Percentiles rank a stretch among this genome's conserved stretches.
phyloP scores from a whole-genome alignment of 2,797 vertebrate genomes.

The Esox lucius region DNA sequence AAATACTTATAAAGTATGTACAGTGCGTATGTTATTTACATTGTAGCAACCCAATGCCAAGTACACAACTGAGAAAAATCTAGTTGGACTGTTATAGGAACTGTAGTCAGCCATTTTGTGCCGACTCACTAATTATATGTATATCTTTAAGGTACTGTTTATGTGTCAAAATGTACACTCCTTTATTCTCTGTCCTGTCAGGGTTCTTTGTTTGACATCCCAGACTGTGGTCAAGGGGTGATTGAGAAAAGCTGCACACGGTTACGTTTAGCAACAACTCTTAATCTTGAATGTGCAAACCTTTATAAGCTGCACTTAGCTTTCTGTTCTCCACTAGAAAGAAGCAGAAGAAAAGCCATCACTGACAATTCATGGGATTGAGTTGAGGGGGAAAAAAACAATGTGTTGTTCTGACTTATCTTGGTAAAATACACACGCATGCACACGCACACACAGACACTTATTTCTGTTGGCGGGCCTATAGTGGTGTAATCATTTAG shows the following conservation, averaged over 20 bases:
- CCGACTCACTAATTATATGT: conserved; percentile 57
- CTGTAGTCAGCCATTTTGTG: conserved; percentile 49
- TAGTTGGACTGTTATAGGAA: conserved; percentile 51
- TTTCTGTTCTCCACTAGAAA: conserved; percentile 41
- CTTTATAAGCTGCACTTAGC: conserved; percentile 52
- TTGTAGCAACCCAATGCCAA: conserved; percentile 52
- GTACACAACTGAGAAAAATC: conserved; percentile 51
- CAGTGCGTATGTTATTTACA: conserved; percentile 46
- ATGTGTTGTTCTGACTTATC: conserved; percentile 39
- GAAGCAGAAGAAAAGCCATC: conserved; percentile 19
- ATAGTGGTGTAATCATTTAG: conserved; percentile 55
- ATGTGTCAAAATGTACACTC: conserved; percentile 62
- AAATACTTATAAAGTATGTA: conserved; percentile 47
- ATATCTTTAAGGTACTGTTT: conserved; percentile 67
- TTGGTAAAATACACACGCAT: conserved; percentile 30
- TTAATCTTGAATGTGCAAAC: conserved; percentile 56
- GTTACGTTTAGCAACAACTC: conserved; percentile 46
- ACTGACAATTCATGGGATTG: conserved; percentile 19
- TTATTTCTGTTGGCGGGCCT: conserved; percentile 54
- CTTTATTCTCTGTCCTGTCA: conserved; percentile 41
- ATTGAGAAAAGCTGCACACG: conserved; percentile 52
- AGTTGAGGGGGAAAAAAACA: conserved; percentile 10
- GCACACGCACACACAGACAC: conserved; percentile 14
- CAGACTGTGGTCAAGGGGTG: conserved; percentile 59
- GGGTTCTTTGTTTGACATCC: conserved; percentile 48